Evolutionary conservation across 2,797 vertebrate species (phyloP), one percentile per base, ranked within the genome.

Genomic region (Crenichthys baileyi): DNA sequence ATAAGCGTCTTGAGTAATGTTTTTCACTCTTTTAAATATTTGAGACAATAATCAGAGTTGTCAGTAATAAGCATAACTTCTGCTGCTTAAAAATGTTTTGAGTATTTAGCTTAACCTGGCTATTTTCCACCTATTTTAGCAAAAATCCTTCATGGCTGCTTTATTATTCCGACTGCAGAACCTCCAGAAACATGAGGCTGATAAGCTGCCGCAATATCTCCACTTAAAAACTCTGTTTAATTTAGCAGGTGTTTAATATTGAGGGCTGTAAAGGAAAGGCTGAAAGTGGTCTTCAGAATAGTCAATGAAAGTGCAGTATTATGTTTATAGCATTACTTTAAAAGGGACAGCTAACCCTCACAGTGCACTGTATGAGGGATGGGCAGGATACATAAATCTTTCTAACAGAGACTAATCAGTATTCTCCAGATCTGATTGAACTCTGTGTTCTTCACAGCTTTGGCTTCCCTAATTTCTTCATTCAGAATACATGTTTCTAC

Each of bases 261-360:
- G 79, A 70, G 65, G 70, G 53, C 22, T 79, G 79, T 82, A 46
- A 74, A 67, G 75, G 73, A 6, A 58, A 55, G 77, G 78, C 78
- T 39, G 73, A 70, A 76, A 84, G 89, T 84, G 61, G 85, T 87
- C 82, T 84, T 51, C 72, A 81, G 84, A 93, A 83, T 36, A 84
- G 81, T 79, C 82, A 70, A 77, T 87, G 79, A 93, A 91, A 83
- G 63, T 18, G 36, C 71, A 85, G 77, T 71, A 48, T 75, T 63
- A 61, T 76, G 70, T 85, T 86, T 79, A 67, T 75, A 31, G 74
- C 9, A 12, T 63, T 79, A 80, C 84, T 79, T 51, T 87, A 72
- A 85, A 86, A 15, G 6, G 20, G 24, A 11, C n/a, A 36, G 63
- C 58, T 4, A 44, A 46, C 65, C 70, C 68, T 56, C 1, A 26